phyloP scores from a whole-genome alignment of 64 coral and sea anemone species.

The Dendrophyllia cribrosa region DNA sequence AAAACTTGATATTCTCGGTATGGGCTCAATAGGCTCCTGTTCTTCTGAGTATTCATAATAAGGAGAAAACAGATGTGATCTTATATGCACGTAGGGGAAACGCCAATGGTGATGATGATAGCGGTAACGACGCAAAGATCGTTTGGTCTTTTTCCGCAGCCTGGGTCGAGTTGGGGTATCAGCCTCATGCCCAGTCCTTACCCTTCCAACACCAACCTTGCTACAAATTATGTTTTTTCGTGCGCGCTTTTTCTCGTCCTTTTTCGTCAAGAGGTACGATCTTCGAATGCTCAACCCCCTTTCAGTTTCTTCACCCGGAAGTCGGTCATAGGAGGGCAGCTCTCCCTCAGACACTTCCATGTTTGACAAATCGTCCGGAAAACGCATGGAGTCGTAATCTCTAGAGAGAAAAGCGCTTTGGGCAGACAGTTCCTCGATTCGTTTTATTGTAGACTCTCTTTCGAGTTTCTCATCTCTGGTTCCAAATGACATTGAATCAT shows the following conservation, averaged over 20 bases:
- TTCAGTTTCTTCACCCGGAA: background rate
- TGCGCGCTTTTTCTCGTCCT: background rate
- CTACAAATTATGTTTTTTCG: background rate
- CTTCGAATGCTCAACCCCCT: background rate
- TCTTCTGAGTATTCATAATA: background rate
- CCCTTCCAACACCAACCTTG: background rate
- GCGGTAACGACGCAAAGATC: background rate
- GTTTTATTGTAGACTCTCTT: constrained; percentile 28
- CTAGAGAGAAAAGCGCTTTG: background rate
- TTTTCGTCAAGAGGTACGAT: background rate
- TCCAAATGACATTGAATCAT: constrained; percentile 26
- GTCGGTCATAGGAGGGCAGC: background rate
- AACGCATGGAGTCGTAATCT: background rate
- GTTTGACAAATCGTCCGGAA: constrained; percentile 7
- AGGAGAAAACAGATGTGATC: background rate
- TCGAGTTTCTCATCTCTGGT: constrained; percentile 26
- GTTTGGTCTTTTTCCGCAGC: background rate
- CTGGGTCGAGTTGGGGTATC: background rate
- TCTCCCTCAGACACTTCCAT: constrained; percentile 49
- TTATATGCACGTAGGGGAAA: background rate
- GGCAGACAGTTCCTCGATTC: constrained; percentile 5
- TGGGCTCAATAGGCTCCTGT: background rate
- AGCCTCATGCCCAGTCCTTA: background rate
- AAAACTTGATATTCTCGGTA: background rate
- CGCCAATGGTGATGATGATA: constrained; percentile 15